phyloP scores from a whole-genome alignment of 2,113 vertebrate species.

The Apodemus speciosus region DNA sequence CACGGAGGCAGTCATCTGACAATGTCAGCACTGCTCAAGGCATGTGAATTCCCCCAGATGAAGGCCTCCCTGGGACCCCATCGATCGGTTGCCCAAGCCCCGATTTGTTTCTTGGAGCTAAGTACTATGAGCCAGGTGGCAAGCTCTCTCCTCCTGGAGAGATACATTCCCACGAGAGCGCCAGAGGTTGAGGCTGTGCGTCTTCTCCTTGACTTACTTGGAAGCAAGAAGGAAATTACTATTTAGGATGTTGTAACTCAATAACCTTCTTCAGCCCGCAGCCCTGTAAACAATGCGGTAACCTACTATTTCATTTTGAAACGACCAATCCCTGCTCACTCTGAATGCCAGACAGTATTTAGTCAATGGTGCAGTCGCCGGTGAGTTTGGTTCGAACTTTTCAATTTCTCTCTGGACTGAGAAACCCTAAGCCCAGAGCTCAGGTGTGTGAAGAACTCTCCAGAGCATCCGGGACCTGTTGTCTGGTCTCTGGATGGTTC shows the following conservation, averaged over 20 bases:
- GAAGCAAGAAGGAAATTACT: not conserved
- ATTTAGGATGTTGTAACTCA: not conserved
- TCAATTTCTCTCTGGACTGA: not conserved
- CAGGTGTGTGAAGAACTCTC: not conserved
- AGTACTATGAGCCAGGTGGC: not conserved
- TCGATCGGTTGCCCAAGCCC: not conserved
- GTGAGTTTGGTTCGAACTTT: not conserved
- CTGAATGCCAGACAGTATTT: not conserved
- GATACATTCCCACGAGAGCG: not conserved
- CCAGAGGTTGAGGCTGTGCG: rapidly evolving
- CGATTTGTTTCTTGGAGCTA: not conserved
- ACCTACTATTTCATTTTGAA: constrained; percentile 29
- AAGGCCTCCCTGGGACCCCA: not conserved
- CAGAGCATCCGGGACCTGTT: rapidly evolving
- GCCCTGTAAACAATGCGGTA: not conserved
- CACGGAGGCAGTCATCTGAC: constrained; percentile 52
- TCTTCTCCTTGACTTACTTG: not conserved
- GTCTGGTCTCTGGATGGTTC: not conserved
- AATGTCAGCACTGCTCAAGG: not conserved
- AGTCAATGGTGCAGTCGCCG: not conserved
- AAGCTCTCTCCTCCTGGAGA: constrained; percentile 16
- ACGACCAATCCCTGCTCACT: not conserved
- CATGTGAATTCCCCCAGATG: not conserved
- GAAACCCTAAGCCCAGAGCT: not conserved
- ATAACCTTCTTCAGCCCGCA: not conserved